These are phyloP conservation scores for Mesembrinibis cayennensis DNA, from an alignment of 2,113 vertebrate genomes.

Conservation along the genomic window DNA sequence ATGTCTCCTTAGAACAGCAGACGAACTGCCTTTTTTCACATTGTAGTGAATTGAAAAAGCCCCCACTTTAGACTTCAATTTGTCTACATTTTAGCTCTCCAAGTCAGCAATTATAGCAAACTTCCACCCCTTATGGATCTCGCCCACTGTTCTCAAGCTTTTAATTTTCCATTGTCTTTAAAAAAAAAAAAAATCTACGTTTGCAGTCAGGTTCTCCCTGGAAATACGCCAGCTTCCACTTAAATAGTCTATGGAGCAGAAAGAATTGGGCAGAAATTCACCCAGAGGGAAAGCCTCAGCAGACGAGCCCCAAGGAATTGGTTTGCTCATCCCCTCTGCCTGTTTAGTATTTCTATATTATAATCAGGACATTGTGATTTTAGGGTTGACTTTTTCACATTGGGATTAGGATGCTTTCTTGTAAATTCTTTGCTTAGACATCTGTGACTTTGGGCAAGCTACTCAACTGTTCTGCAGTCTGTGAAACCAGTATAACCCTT, in stretches of 20 bases:
- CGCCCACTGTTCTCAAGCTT: background rate
- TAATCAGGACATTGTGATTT: fast-evolving
- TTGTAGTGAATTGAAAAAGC: background rate
- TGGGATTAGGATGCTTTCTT: background rate
- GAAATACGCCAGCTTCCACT: background rate
- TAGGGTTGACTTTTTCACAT: background rate
- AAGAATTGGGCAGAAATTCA: background rate
- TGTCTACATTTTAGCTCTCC: background rate
- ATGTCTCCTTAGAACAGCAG: background rate
- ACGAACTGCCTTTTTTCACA: background rate
- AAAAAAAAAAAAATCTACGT: background rate
- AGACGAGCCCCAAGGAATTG: background rate
- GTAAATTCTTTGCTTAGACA: background rate
- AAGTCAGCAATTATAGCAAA: background rate
- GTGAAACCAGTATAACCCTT: background rate
- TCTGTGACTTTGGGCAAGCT: background rate
- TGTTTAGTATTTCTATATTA: background rate
- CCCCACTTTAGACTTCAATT: background rate
- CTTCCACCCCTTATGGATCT: background rate
- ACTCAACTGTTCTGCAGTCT: background rate
- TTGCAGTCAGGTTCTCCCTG: background rate
- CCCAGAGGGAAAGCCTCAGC: background rate
- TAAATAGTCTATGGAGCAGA: background rate
- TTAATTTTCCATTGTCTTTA: background rate
- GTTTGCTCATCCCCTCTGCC: background rate